These are phyloP conservation scores for Drosophila nikananu DNA, from an alignment of 1,140 invertebrate species.

Conservation along the genomic window DNA sequence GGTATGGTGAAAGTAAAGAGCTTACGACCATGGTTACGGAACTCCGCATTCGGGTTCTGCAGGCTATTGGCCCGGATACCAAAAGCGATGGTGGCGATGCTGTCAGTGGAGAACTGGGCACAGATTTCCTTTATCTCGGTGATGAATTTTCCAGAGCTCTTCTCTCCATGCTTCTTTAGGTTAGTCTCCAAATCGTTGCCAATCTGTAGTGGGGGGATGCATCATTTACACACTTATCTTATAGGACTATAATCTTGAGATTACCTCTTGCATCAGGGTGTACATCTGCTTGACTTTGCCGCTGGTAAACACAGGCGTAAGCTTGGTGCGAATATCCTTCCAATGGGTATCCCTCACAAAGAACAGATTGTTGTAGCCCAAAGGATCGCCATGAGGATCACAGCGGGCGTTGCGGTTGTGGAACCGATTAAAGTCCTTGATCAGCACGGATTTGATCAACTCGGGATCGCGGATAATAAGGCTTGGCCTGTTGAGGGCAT, in stretches of 20 bases:
- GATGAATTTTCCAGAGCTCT: slow-evolving; percentile 9
- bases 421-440: slow-evolving; percentile 86
- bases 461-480: slow-evolving; percentile 86
- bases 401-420: slow-evolving; percentile 63
- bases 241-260: not conserved
- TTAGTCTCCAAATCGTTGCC: slow-evolving; percentile 55
- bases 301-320: slow-evolving; percentile 87
- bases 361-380: slow-evolving; percentile 76
- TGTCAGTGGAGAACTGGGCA: slow-evolving; percentile 87
- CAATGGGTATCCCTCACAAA: slow-evolving; percentile 82
- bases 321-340: slow-evolving; percentile 86
- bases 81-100: slow-evolving; percentile 87
- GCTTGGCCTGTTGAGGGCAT: slow-evolving; percentile 84
- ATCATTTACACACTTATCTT: not conserved
- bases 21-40: slow-evolving; percentile 81
- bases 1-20: slow-evolving; percentile 86
- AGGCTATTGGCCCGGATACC: slow-evolving; percentile 87
- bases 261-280: slow-evolving; percentile 85
- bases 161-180: slow-evolving; percentile 24
- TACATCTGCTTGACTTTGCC: slow-evolving; percentile 87
- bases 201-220: slow-evolving; percentile 42
- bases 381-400: slow-evolving; percentile 68
- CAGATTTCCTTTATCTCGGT: slow-evolving; percentile 85
- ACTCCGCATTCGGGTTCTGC: slow-evolving; percentile 85
- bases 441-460: slow-evolving; percentile 86